These are phyloP conservation scores for Aphelinus certus DNA, from an alignment of 1,140 invertebrate genomes.

Conservation along the genomic window DNA sequence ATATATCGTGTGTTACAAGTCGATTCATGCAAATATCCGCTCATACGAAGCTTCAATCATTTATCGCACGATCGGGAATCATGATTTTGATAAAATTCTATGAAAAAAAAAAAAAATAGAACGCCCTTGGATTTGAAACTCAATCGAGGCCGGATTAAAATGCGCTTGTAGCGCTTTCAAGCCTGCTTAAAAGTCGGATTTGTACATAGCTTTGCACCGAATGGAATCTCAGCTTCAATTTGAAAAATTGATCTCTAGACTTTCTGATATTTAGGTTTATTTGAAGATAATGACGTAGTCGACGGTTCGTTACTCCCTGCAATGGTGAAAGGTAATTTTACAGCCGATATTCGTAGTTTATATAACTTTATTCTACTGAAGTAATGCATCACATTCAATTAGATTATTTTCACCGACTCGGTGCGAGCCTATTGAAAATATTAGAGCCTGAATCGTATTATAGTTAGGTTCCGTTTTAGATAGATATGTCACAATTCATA, in stretches of 20 bases:
- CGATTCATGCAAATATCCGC: too few relatives aligned
- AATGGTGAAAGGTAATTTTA: not conserved
- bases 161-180: not conserved
- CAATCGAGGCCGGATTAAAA: not conserved
- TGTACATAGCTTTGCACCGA: not conserved
- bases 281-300: not conserved
- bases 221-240: not conserved
- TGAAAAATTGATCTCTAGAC: not conserved
- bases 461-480: not conserved
- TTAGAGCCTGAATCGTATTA: not conserved
- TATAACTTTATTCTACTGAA: too few relatives aligned
- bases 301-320: not conserved
- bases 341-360: too few relatives aligned
- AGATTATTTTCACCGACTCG: not conserved
- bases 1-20: too few relatives aligned
- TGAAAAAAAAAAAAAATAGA: too few relatives aligned
- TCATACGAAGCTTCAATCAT: too few relatives aligned
- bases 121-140: conserved; percentile 6
- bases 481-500: not conserved
- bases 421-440: not conserved
- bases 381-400: too few relatives aligned
- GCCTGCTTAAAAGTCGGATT: too few relatives aligned
- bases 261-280: not conserved
- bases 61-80: too few relatives aligned
- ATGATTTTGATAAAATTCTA: too few relatives aligned